Base-by-base conservation (phyloP, 2,113 vertebrate genomes). In the Xerus inauris region DNA sequence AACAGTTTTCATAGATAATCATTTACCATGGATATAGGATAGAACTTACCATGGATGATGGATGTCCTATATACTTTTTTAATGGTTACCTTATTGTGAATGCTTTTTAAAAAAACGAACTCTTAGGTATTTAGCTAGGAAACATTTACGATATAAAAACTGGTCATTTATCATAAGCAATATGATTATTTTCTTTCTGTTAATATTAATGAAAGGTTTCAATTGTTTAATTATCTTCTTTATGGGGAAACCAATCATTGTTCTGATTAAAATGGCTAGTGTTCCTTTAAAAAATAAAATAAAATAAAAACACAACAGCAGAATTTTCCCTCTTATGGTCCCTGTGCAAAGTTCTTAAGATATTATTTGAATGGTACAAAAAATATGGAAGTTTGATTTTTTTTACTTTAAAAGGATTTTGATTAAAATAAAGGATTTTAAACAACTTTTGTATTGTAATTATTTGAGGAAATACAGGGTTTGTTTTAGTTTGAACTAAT, bases 381-480 rank as follows among this genome's bases (percentile, higher is more conserved):
- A 87, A 38, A 51, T 22, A 42, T 76, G 19, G 88, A 32, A 17
- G 28, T 90, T 81, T 82, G 11, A 85, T 69, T 89, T 82, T 57
- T 24, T 89, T 83, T 81, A 93, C 20, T 40, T 82, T 45, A 17
- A 82, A 82, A 91, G 59, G 8, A 42, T 85, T 87, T 94, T 75
- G 87, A 76, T 80, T 86, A 62, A 76, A 59, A 57, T 17, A 76
- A 65, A 32, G 49, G 22, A 38, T 38, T 77, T 79, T 89, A 8
- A 49, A 59, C 51, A 38, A 35, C 38, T 81, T 93, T 47, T 96
- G 17, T 75, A 71, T 73, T 95, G 51, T 76, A 92, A 71, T 82
- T 86, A 42, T 69, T 94, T 90, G 82, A 86, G 28, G 64, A 92
- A 75, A 65, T 81, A 79, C 8, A 81, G 10, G 1, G 17, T 79